These are phyloP conservation scores for Ferrisia virgata DNA, from an alignment of 2,888 invertebrate species.

Conservation along the genomic window DNA sequence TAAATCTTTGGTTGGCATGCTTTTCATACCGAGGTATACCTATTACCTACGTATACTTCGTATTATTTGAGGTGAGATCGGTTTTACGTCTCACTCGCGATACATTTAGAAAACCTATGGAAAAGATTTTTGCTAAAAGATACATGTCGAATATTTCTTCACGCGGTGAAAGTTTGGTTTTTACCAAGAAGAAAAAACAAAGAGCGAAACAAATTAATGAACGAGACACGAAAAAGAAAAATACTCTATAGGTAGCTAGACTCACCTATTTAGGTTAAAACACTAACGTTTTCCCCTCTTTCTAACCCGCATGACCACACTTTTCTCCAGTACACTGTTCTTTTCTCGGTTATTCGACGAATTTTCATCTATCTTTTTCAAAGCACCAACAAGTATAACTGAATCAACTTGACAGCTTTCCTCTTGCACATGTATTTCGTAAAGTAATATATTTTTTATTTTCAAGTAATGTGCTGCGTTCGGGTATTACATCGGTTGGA, in stretches of 20 bases:
- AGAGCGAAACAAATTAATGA: not conserved
- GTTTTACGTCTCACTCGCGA: too few species aligned
- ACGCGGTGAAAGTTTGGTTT: not conserved
- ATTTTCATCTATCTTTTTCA: conserved; percentile 14
- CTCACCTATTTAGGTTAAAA: not conserved
- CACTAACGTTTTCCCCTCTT: not conserved
- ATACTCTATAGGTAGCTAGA: not conserved
- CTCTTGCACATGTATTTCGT: not conserved
- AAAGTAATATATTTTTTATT: not conserved
- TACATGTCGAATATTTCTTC: not conserved
- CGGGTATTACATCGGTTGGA: not conserved
- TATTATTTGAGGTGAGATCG: too few species aligned
- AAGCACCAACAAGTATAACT: conserved; percentile 1
- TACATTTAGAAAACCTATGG: too few species aligned
- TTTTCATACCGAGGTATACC: too few species aligned
- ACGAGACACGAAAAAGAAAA: not conserved
- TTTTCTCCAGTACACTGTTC: not conserved
- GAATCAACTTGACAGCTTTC: conserved; percentile 7
- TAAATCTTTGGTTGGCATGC: too few species aligned
- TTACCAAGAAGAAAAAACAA: not conserved
- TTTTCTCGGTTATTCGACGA: not conserved
- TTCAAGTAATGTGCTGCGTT: not conserved
- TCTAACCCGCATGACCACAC: not conserved
- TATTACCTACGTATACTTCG: too few species aligned
- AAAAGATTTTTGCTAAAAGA: not conserved